Base-by-base conservation (phyloP, 2,113 vertebrate species). In the Triplophysa tibetana region DNA sequence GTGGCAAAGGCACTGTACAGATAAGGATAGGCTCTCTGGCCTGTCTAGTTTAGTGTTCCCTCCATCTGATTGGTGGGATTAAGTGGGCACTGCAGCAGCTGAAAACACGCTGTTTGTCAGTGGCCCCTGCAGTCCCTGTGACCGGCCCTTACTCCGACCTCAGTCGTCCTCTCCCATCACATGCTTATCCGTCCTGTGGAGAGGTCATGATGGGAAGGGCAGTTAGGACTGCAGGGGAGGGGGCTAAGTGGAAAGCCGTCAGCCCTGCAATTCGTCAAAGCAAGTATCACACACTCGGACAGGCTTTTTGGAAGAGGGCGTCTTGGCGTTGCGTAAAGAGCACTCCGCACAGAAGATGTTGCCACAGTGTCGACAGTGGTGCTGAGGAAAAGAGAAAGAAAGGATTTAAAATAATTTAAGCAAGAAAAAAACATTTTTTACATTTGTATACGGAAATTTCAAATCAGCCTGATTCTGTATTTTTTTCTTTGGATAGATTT, bases 291-390 rank as follows among this genome's bases (percentile, higher is more conserved):
- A 99, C 77, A 99, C 98, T 52, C 97, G 94, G 17, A 99, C 97
- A 67, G 98, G 94, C 87, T 99, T 99, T 93, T 99, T 99, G 16
- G 96, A 98, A 80, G 96, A 99, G 77, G 97, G 98, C 62, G 95
- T 98, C 91, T 97, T 90, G 91, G 96, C 96, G 90, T 94, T 97
- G 91, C 86, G 96, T 64, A 94, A 86, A 21, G 98, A 99, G 89
- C 98, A 99, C 80, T 99, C 98, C 0, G 89, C 94, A 83, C 98
- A 99, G 87, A 98, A 99, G 88, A 99, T 99, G 93, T 99, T 99
- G 45, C 98, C 98, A 85, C 98, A 99, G 16, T 99, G 96, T 90
- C 97, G 93, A 92, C 98, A 99, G 83, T 99, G 98, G 86, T 99
- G 98, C 98, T 99, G 93, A 23, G 82, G 88, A 83, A 84, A 33